Evolutionary conservation across 2,797 vertebrate genomes (phyloP).

Genomic region (Clarias platycephalus): DNA sequence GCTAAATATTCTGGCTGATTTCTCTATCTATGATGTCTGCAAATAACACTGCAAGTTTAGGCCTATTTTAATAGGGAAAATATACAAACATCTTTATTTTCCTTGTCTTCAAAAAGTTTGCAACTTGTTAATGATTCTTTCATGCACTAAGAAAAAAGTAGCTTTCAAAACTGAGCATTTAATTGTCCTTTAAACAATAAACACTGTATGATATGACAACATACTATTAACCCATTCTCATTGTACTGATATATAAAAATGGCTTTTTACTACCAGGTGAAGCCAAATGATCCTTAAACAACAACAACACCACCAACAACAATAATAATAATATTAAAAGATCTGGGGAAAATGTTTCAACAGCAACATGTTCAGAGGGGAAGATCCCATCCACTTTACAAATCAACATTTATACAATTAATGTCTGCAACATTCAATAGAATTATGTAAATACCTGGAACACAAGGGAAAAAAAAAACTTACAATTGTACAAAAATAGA

Average conservation of each 20-base stretch:
- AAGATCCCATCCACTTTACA: slow-evolving; percentile 36
- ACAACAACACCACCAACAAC: background rate
- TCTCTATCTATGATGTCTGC: background rate
- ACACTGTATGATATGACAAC: slow-evolving; percentile 49
- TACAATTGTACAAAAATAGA: slow-evolving; percentile 94
- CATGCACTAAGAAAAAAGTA: slow-evolving; percentile 23
- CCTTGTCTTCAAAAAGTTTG: background rate
- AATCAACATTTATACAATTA: slow-evolving; percentile 58
- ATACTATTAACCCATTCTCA: slow-evolving; percentile 56
- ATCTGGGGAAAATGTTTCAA: slow-evolving; percentile 21
- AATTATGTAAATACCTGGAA: slow-evolving; percentile 63
- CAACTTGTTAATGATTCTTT: background rate
- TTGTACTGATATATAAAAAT: slow-evolving; percentile 48
- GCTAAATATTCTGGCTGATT: background rate
- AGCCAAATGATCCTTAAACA: slow-evolving; percentile 34
- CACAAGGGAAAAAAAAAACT: slow-evolving; percentile 84
- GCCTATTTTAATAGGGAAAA: background rate
- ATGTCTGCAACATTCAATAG: slow-evolving; percentile 62
- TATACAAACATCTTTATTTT: background rate
- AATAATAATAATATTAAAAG: slow-evolving; percentile 9
- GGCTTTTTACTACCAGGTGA: slow-evolving; percentile 39
- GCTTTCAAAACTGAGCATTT: slow-evolving; percentile 49
- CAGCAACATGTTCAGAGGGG: slow-evolving; percentile 28
- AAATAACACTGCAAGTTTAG: background rate
- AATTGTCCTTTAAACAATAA: slow-evolving; percentile 55